Conservation (phyloP, 2,888 invertebrate genomes). For the Deroplatys truncata region DNA sequence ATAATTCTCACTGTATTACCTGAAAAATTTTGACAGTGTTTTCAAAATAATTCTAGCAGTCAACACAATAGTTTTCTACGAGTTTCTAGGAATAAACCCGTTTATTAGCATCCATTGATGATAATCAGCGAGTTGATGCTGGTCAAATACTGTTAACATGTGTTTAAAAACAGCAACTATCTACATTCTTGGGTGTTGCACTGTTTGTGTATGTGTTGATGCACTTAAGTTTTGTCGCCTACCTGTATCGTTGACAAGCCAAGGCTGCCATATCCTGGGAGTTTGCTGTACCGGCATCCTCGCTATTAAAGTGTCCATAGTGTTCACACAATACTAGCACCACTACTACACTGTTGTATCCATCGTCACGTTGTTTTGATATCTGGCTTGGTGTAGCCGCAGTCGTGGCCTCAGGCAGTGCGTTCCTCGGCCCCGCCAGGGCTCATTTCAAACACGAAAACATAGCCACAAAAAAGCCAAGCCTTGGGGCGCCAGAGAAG, state of each 20-base stretch:
- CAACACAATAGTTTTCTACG: too few species aligned
- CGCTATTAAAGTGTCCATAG: conserved; percentile 19
- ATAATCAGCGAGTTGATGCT: too few species aligned
- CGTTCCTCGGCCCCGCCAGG: neutral
- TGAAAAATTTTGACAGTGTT: too few species aligned
- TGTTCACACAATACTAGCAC: neutral
- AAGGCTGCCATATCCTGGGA: conserved; percentile 45
- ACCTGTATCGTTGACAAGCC: conserved; percentile 35
- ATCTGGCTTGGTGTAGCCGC: conserved; percentile 12
- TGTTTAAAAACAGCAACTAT: too few species aligned
- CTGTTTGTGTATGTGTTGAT: too few species aligned
- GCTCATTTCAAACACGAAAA: conserved; percentile 16
- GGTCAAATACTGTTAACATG: too few species aligned
- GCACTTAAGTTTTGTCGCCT: neutral
- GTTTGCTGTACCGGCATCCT: conserved; percentile 32
- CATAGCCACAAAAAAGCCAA: neutral
- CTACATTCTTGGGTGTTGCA: too few species aligned
- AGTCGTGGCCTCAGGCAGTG: neutral
- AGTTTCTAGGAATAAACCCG: too few species aligned
- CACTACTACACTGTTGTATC: neutral
- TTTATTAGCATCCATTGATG: too few species aligned
- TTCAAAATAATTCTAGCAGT: too few species aligned
- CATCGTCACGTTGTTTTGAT: neutral
- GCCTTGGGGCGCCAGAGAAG: neutral
- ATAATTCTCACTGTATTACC: too few species aligned